Evolutionary conservation across 2,113 vertebrate species (phyloP), one percentile per base, ranked within the genome.

Genomic region (Macroglossus sobrinus): DNA sequence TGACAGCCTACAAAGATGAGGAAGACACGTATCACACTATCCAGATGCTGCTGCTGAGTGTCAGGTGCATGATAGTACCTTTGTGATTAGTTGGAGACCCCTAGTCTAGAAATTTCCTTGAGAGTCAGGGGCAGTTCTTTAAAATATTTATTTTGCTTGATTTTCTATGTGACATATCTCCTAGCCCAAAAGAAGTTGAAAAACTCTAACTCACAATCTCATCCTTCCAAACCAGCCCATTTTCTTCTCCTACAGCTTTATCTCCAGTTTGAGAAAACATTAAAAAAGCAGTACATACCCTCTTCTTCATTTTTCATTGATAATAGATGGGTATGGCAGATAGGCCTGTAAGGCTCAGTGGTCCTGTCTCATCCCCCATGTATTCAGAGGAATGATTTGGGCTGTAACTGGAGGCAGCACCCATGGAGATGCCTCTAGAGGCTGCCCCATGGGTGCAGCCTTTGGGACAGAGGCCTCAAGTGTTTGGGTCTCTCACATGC

Each of bases 11-110:
- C 4, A 4, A 9, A 43, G 75, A 15, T 40, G 30, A 47, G 24
- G 30, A 22, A 43, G 55, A 40, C 47, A 8, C 6, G 0, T 3
- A 2, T 3, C 28, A 1, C 21, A 14, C 16, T 68, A 35, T n/a
- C 57, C 78, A 71, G 61, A 47, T 43, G 4, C 50, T 76, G 53
- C 13, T 26, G 66, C 18, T 55, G 43, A 79, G 61, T 3, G 40
- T 14, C 19, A n/a, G 61, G 40, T 21, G 15, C 50, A 35, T 1
- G 45, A 64, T 30, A 43, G 14, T 33, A 57, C 33, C 45, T 80
- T 59, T 57, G 59, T 43, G 50, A 66, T 40, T 26, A 35, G 5
- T 3, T 14, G 28, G 33, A 81, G 21, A 84, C 18, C 26, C 63
- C 47, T 61, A 75, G 50, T 50, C 40, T 47, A 43, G 75, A 91